Conservation (phyloP, 2,888 invertebrate genomes). For the Orthosia cruda region DNA sequence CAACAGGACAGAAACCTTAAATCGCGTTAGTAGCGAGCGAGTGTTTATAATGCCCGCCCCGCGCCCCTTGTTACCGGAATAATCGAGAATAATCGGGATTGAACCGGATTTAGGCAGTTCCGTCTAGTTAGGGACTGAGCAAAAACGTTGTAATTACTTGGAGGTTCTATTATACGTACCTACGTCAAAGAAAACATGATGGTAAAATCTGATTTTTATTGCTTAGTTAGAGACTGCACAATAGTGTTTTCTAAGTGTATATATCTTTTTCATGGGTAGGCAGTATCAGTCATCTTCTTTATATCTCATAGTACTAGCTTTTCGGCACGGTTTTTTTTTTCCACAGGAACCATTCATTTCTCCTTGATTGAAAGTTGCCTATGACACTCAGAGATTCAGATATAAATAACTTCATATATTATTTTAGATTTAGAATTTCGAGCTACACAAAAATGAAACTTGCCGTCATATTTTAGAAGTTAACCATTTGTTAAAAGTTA, state of each 20-base stretch:
- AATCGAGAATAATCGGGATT: slow-evolving; percentile 77
- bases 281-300: not conserved
- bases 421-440: too few species aligned
- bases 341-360: not conserved
- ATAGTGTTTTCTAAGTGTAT: not conserved
- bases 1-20: slow-evolving; percentile 81
- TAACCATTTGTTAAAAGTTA: not conserved
- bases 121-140: slow-evolving; percentile 49
- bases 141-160: slow-evolving; percentile 53
- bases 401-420: too few species aligned
- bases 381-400: too few species aligned
- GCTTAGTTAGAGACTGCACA: not conserved
- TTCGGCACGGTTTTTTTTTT: too few species aligned
- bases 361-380: not conserved
- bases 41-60: slow-evolving; percentile 83
- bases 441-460: too few species aligned
- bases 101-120: slow-evolving; percentile 65
- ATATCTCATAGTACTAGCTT: not conserved
- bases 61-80: slow-evolving; percentile 75
- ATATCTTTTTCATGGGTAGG: not conserved
- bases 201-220: not conserved
- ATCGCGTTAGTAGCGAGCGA: slow-evolving; percentile 87
- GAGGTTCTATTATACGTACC: not conserved
- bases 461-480: not conserved
- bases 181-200: not conserved